A percentile compares a stretch with the other conserved stretches of the same genome.
phyloP scores from a whole-genome alignment of 2,113 vertebrate species.

The Muntiacus reevesi region DNA sequence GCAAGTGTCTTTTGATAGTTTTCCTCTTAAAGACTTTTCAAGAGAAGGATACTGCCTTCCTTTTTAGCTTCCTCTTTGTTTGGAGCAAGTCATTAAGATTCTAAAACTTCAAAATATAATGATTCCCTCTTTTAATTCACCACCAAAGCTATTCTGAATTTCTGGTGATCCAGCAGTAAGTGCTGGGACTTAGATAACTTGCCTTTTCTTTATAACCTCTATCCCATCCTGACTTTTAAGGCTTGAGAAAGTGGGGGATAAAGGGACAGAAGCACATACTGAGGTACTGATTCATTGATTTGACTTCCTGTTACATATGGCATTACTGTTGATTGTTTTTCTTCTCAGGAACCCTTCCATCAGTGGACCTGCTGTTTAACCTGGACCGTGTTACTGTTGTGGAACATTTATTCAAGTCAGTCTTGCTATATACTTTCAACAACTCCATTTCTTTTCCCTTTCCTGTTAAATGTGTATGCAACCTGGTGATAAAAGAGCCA shows the following conservation, averaged over 20 bases:
- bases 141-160: not conserved
- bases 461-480: conserved; percentile 78
- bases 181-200: not conserved
- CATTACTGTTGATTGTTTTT: conserved; percentile 25
- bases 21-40: not conserved
- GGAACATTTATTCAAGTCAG: conserved; percentile 90
- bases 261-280: not conserved
- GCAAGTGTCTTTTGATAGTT: not conserved
- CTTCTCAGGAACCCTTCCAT: conserved; percentile 79
- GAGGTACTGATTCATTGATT: not conserved
- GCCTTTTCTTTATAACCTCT: not conserved
- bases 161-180: not conserved
- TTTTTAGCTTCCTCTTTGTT: not conserved
- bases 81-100: not conserved
- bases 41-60: not conserved
- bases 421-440: conserved; percentile 90
- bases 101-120: not conserved
- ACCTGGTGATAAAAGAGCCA: conserved; percentile 80
- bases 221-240: not conserved
- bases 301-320: not conserved
- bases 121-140: not conserved
- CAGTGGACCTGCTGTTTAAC: conserved; percentile 90
- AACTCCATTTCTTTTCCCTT: conserved; percentile 67
- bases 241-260: not conserved
- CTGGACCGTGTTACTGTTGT: conserved; percentile 86